A percentile compares a stretch with the other conserved stretches of the same genome.
Evolutionary conservation across 2,797 vertebrate genomes (phyloP).

Genomic region (Glossophaga mutica): DNA sequence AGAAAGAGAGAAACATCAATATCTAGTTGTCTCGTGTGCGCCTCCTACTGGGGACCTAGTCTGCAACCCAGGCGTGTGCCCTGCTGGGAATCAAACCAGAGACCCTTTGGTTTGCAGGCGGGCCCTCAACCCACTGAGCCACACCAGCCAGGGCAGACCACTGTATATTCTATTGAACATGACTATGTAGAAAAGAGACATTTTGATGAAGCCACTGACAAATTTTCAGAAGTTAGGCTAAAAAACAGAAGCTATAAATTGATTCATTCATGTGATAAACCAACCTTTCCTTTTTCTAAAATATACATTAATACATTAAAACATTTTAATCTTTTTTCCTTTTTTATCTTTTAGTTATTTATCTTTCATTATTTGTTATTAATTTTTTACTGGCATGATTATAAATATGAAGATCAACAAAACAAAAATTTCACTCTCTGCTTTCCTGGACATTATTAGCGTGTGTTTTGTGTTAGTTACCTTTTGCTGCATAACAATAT

Average conservation of each 20-base stretch:
- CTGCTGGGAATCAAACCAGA: no score
- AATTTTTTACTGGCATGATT: not conserved
- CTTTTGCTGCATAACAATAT: not conserved
- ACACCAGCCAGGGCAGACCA: no score
- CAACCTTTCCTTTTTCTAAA: not conserved
- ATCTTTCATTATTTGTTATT: not conserved
- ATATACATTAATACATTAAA: not conserved
- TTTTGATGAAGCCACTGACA: not conserved
- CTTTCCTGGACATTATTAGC: not conserved
- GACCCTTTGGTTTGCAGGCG: no score
- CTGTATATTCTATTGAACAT: not conserved
- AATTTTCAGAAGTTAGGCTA: not conserved
- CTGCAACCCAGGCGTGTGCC: no score
- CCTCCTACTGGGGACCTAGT: no score
- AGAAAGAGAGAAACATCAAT: no score
- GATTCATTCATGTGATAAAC: not conserved
- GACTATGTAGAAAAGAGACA: not conserved
- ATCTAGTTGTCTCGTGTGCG: no score
- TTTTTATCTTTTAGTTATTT: not conserved
- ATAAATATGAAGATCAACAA: not conserved
- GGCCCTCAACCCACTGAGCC: no score
- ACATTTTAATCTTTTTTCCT: not conserved
- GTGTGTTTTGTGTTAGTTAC: not conserved
- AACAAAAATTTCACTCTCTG: not conserved
- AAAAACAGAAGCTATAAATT: not conserved